These are phyloP conservation scores for Orgyia antiqua DNA, from an alignment of 2,888 invertebrate species.

Conservation along the genomic window DNA sequence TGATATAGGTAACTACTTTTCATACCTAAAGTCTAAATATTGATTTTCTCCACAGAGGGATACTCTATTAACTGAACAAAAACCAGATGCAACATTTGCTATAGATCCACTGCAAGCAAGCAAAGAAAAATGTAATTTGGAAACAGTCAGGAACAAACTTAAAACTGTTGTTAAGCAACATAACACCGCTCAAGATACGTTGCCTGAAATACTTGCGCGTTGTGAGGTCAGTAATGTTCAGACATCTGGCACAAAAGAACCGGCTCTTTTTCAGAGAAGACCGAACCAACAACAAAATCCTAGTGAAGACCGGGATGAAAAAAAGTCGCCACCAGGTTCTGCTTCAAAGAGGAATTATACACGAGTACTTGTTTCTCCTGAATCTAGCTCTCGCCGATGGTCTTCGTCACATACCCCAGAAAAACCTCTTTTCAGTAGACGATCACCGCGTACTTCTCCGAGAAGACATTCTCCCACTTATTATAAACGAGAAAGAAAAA, in stretches of 20 bases:
- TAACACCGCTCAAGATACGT: constrained; percentile 38
- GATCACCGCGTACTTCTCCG: constrained; percentile 44
- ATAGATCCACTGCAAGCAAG: constrained; percentile 26
- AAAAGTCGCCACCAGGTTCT: constrained; percentile 11
- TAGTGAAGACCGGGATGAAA: constrained; percentile 10
- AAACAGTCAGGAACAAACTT: constrained; percentile 51
- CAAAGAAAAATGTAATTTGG: constrained; percentile 40
- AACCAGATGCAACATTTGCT: constrained; percentile 18
- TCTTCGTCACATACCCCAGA: constrained; percentile 22
- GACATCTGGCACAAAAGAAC: constrained; percentile 59
- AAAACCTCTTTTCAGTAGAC: constrained; percentile 46
- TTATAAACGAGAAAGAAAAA: constrained; percentile 57
- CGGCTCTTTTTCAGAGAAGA: constrained; percentile 63
- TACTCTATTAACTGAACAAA: constrained; percentile 27
- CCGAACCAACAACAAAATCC: constrained; percentile 43
- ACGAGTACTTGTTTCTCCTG: constrained; percentile 62
- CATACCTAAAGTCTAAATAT: background rate
- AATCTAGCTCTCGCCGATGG: constrained; percentile 36
- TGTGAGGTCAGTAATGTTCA: constrained; percentile 48
- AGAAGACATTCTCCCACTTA: constrained; percentile 39
- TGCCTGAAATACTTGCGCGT: constrained; percentile 59
- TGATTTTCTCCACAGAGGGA: constrained; percentile 47
- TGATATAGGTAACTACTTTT: too few relatives aligned
- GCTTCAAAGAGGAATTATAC: constrained; percentile 49
- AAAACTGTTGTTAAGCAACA: constrained; percentile 42